phyloP scores from a whole-genome alignment of 2,113 vertebrate species.

The Cettia cetti region DNA sequence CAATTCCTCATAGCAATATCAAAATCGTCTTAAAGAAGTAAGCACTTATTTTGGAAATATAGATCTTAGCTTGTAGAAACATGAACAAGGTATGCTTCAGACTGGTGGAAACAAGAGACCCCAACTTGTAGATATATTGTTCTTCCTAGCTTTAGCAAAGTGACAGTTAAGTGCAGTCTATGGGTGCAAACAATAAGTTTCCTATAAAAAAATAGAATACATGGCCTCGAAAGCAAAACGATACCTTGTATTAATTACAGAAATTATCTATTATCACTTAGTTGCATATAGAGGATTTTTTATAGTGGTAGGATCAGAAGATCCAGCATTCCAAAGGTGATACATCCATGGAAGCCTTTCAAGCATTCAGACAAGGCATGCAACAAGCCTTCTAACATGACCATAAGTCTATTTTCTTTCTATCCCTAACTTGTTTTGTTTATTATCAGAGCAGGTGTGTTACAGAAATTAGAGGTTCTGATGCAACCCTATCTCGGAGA shows the following conservation, averaged over 20 bases:
- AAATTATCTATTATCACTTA: slow-evolving; percentile 61
- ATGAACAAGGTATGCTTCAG: neutral
- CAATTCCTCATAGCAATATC: neutral
- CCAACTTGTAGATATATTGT: neutral
- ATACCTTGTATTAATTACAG: neutral
- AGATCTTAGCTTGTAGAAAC: neutral
- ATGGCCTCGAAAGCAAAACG: neutral
- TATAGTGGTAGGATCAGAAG: slow-evolving; percentile 46
- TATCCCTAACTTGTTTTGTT: slow-evolving; percentile 68
- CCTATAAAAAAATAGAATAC: neutral
- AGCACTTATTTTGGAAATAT: neutral
- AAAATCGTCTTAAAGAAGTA: neutral
- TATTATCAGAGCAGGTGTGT: slow-evolving; percentile 81
- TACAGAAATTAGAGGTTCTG: slow-evolving; percentile 72
- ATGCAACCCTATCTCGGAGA: slow-evolving; percentile 67
- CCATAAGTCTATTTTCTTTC: slow-evolving; percentile 74
- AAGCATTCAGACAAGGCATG: slow-evolving; percentile 48
- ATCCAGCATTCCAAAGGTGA: slow-evolving; percentile 65
- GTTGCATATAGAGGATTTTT: slow-evolving; percentile 23
- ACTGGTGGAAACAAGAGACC: neutral
- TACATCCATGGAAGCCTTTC: slow-evolving; percentile 68
- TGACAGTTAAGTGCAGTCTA: neutral
- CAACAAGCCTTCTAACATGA: slow-evolving; percentile 68
- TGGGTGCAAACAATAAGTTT: neutral
- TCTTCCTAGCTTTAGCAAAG: neutral